These are phyloP conservation scores for Peromyscus californicus DNA, from an alignment of 2,113 vertebrate genomes.

Conservation along the genomic window DNA sequence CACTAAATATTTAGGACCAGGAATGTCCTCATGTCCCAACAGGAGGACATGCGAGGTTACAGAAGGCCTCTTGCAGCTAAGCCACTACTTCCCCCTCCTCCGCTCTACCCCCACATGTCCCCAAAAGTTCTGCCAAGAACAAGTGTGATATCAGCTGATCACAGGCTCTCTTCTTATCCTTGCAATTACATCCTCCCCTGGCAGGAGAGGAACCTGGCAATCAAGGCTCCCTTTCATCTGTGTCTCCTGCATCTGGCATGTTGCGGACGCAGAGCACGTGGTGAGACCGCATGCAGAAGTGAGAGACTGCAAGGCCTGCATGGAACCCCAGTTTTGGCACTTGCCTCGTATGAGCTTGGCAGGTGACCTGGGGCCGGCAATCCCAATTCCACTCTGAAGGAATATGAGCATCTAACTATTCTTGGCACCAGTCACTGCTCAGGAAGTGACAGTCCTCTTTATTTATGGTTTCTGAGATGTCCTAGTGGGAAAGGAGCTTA, in stretches of 20 bases:
- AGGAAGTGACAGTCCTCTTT: background rate
- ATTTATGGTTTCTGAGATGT: background rate
- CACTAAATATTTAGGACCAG: slow-evolving; percentile 31
- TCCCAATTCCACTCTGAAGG: background rate
- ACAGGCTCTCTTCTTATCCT: slow-evolving; percentile 8
- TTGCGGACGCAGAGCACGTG: background rate
- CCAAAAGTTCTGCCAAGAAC: slow-evolving; percentile 57
- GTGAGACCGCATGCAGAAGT: background rate
- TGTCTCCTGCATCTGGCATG: background rate
- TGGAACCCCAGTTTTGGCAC: background rate
- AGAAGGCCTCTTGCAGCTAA: background rate
- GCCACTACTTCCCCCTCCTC: slow-evolving; percentile 6
- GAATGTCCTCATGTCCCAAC: slow-evolving; percentile 18
- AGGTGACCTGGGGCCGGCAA: background rate
- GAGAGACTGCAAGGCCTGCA: background rate
- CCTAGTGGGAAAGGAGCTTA: background rate
- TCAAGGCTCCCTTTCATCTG: slow-evolving; percentile 20
- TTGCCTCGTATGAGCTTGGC: fast-evolving
- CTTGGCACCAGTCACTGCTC: background rate
- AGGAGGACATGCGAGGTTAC: slow-evolving; percentile 4
- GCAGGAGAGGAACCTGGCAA: slow-evolving; percentile 68
- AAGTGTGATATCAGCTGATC: slow-evolving; percentile 67
- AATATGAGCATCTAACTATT: background rate
- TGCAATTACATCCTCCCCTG: slow-evolving; percentile 61
- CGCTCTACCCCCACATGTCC: background rate